Percentiles rank a stretch among this genome's conserved stretches.
Evolutionary conservation across 2,113 vertebrate species (phyloP).

Genomic region (Sebastes fasciatus): DNA sequence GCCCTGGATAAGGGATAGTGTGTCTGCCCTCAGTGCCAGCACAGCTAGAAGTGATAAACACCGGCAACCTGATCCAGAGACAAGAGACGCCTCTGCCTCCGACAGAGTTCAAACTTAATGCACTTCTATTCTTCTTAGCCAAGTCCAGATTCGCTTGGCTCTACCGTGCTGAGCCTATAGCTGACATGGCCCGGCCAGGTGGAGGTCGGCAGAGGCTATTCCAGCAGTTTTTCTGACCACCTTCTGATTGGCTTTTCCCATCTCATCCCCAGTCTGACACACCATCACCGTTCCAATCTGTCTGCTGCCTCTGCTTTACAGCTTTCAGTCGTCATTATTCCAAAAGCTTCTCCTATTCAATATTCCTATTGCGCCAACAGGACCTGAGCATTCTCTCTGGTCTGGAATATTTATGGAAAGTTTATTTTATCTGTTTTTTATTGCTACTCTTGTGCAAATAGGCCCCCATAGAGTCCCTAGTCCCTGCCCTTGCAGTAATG

Average conservation of each 20-base stretch:
- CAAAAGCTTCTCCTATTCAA: constrained; percentile 69
- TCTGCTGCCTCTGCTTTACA: constrained; percentile 53
- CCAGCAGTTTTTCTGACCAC: constrained; percentile 13
- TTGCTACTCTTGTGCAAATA: constrained; percentile 83
- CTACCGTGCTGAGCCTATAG: constrained; percentile 20
- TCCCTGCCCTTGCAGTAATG: constrained; percentile 82
- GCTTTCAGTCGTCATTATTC: constrained; percentile 66
- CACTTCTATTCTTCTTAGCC: constrained; percentile 79
- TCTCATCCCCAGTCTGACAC: constrained; percentile 32
- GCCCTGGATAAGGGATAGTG: constrained; percentile 91
- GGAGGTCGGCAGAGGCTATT: constrained; percentile 51
- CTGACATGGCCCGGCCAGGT: constrained; percentile 44
- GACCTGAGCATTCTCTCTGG: constrained; percentile 76
- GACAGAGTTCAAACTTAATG: constrained; percentile 92
- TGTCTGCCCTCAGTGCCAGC: constrained; percentile 90
- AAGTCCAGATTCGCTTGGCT: constrained; percentile 64
- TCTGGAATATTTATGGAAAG: constrained; percentile 81
- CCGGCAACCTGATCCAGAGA: constrained; percentile 92
- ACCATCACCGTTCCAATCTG: constrained; percentile 61
- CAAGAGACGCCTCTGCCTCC: constrained; percentile 89
- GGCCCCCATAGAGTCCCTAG: constrained; percentile 75
- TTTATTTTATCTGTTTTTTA: constrained; percentile 84
- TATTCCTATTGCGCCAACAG: constrained; percentile 68
- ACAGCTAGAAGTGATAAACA: constrained; percentile 93
- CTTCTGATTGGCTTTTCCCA: constrained; percentile 34